Evolutionary conservation across 2,888 invertebrate species (phyloP).

Genomic region (Ischnura elegans): DNA sequence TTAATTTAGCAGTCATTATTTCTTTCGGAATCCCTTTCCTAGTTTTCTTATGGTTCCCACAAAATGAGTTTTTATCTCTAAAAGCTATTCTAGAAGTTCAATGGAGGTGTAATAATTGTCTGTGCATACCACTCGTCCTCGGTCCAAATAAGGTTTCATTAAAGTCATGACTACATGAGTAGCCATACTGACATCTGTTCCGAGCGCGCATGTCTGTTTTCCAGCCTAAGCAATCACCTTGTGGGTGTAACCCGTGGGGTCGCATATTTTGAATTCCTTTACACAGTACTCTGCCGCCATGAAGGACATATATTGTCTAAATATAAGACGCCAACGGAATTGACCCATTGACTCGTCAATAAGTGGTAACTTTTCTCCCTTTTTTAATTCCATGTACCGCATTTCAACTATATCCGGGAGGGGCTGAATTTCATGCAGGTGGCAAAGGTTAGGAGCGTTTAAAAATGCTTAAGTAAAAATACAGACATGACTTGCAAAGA

Average conservation of each 20-base stretch:
- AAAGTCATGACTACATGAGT: not conserved
- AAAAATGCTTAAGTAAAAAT: no score
- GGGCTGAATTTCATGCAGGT: not conserved
- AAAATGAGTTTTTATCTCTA: not conserved
- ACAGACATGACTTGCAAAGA: no score
- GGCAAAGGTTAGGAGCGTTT: not conserved
- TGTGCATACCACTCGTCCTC: no score
- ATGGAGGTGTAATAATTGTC: no score
- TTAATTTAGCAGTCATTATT: not conserved
- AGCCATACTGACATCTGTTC: not conserved
- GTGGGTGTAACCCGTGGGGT: not conserved
- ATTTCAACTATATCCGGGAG: not conserved
- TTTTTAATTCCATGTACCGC: not conserved
- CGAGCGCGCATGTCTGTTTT: not conserved
- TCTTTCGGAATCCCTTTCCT: not conserved
- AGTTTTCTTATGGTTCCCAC: not conserved
- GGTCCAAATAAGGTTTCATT: no score
- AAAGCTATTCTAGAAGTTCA: no score
- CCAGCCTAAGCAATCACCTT: not conserved
- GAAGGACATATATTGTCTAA: not conserved
- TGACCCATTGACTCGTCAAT: not conserved
- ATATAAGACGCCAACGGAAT: not conserved
- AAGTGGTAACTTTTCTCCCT: not conserved
- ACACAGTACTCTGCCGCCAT: not conserved
- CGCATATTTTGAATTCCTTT: not conserved